These are phyloP conservation scores for Temnothorax unifasciatus DNA, from an alignment of 2,888 invertebrate species.

Conservation along the genomic window DNA sequence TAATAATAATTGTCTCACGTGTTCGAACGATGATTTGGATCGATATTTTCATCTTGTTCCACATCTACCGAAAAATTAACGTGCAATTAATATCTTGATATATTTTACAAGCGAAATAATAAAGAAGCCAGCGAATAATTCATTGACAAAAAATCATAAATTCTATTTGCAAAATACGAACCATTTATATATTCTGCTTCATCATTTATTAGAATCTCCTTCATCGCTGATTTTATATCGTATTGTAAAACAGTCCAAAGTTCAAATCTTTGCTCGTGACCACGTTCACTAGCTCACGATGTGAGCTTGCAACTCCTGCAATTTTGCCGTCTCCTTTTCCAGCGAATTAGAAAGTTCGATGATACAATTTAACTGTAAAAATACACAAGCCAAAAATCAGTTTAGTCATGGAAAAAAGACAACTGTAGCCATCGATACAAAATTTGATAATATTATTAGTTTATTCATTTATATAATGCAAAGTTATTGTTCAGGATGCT, in stretches of 20 bases:
- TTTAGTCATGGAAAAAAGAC: constrained; percentile 75
- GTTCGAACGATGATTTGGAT: constrained; percentile 79
- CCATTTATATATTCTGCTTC: constrained; percentile 2
- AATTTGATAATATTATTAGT: constrained; percentile 81
- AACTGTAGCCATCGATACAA: constrained; percentile 90
- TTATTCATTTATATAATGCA: no score
- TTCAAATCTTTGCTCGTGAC: constrained; percentile 80
- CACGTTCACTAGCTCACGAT: constrained; percentile 78
- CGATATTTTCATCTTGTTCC: constrained; percentile 66
- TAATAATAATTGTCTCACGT: constrained; percentile 81
- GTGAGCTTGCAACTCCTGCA: constrained; percentile 87
- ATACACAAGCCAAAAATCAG: not conserved
- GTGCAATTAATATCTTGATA: not conserved
- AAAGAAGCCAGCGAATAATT: not conserved
- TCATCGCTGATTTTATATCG: constrained; percentile 79
- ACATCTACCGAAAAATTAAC: constrained; percentile 35
- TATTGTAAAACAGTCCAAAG: constrained; percentile 80
- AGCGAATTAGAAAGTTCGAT: constrained; percentile 89
- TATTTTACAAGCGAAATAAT: not conserved
- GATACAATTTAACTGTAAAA: constrained; percentile 86
- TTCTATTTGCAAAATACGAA: constrained; percentile 6
- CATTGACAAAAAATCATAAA: not conserved
- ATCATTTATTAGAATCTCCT: constrained; percentile 65
- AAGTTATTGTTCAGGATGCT: no score
- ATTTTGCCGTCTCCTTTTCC: constrained; percentile 88